A percentile compares a stretch with the other conserved stretches of the same genome.
Evolutionary conservation across 2,888 invertebrate genomes (phyloP).

Genomic region (Melinopterus prodromus): DNA sequence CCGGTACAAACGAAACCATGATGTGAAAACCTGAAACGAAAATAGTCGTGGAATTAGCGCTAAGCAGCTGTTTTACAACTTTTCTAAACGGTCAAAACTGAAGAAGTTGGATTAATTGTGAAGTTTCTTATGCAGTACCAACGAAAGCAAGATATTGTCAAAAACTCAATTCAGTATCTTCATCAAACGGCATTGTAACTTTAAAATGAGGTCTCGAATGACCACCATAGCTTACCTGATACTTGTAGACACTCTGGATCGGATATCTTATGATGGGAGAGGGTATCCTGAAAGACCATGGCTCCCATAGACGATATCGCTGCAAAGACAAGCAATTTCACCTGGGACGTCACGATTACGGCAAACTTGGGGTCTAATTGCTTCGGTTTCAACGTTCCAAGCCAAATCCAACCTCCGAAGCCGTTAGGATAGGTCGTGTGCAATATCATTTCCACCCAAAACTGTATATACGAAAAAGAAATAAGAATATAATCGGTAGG

Average conservation of each 20-base stretch:
- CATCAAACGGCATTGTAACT: too few species aligned
- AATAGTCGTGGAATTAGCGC: background rate
- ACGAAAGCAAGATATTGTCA: too few species aligned
- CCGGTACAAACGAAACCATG: conserved; percentile 29
- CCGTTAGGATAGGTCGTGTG: conserved; percentile 28
- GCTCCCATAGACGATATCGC: conserved; percentile 18
- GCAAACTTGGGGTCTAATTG: conserved; percentile 32
- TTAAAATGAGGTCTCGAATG: too few species aligned
- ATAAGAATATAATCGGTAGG: background rate
- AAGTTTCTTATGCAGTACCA: too few species aligned
- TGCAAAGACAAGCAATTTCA: conserved; percentile 28
- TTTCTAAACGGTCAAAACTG: background rate
- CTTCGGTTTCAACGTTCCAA: conserved; percentile 32
- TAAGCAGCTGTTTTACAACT: too few species aligned
- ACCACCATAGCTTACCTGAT: conserved; percentile 8
- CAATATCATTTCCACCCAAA: conserved; percentile 31
- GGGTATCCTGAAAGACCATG: conserved; percentile 24
- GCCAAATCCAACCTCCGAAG: conserved; percentile 31
- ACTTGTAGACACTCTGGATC: background rate
- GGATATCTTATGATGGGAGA: background rate
- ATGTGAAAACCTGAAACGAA: conserved; percentile 28
- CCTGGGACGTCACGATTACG: conserved; percentile 22
- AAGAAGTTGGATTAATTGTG: too few species aligned
- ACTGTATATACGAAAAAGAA: background rate
- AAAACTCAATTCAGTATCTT: too few species aligned